These are phyloP conservation scores for Microcebus tavaratra DNA, from an alignment of 2,113 vertebrate species.

Conservation along the genomic window DNA sequence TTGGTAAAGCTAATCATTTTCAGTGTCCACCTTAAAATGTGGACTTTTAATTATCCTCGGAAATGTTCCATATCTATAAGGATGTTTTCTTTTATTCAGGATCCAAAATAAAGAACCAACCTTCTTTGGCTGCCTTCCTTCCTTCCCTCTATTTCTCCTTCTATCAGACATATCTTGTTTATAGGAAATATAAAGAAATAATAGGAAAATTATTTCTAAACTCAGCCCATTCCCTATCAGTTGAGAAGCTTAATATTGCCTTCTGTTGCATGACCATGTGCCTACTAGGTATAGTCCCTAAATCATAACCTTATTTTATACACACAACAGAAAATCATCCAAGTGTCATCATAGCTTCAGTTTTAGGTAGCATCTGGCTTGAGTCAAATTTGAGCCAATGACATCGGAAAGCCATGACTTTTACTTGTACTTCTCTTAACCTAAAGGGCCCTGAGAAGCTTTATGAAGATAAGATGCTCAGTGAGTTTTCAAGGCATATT, in stretches of 20 bases:
- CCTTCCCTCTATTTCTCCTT: not conserved
- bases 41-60: not conserved
- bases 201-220: slow-evolving; percentile 16
- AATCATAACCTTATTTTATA: not conserved
- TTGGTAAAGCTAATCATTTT: not conserved
- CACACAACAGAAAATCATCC: not conserved
- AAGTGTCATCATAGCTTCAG: not conserved
- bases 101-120: not conserved
- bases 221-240: not conserved
- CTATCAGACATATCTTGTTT: not conserved
- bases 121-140: not conserved
- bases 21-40: not conserved
- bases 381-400: not conserved
- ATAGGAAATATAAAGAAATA: not conserved
- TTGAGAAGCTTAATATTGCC: not conserved
- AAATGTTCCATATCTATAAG: not conserved
- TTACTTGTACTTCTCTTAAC: not conserved
- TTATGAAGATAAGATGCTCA: not conserved
- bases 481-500: not conserved
- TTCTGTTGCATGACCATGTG: not conserved
- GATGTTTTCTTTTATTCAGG: not conserved
- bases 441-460: not conserved
- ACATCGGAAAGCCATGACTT: not conserved
- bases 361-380: not conserved
- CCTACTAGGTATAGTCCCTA: not conserved